Base-by-base conservation (phyloP, 2,113 vertebrate species). In the Pelecanoides urinatrix region DNA sequence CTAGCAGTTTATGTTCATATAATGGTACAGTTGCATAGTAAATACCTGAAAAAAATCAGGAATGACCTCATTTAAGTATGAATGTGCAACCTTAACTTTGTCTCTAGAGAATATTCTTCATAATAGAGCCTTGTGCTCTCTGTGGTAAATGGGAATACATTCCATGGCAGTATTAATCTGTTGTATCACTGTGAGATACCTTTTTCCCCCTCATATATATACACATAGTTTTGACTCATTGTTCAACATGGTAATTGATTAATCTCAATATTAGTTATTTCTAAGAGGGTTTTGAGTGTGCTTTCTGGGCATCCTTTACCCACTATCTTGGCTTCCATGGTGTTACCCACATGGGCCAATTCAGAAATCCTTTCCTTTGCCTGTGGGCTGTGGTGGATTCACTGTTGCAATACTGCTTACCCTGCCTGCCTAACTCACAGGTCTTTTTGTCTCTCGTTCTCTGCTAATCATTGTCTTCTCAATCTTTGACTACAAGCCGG, bases 91-190 rank as follows among this genome's bases (percentile, higher is more conserved):
- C 29, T 13, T 76, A 84, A 67, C 63, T 55, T 61, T 85, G 29
- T 83, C 62, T 63, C 58, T 79, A 18, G 85, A 84, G 55, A 61
- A 15, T 93, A 53, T 88, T 77, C 30, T 73, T 94, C 40, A 22
- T 65, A 67, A 75, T 22, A 40, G 61, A 84, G 11, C 36, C 63
- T 90, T 91, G 32, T 82, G 9, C 49, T 63, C 23, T 61, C 62
- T 56, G 15, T 93, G 53, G 70, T 68, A 85, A 91, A 70, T 56
- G 38, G 66, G 32, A 92, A 59, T 94, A 85, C 91, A 89, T 82
- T 92, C 67, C 42, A 20, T 61, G 13, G 27, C 30, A 87, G 15
- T 77, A 82, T 86, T 80, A 77, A 66, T 76, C 38, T 93, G 8
- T 83, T 68, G 9, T 76, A 53, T 88, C 38, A 29, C 49, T 27